Conservation (phyloP, 2,113 vertebrate genomes). For the Podilymbus podiceps region DNA sequence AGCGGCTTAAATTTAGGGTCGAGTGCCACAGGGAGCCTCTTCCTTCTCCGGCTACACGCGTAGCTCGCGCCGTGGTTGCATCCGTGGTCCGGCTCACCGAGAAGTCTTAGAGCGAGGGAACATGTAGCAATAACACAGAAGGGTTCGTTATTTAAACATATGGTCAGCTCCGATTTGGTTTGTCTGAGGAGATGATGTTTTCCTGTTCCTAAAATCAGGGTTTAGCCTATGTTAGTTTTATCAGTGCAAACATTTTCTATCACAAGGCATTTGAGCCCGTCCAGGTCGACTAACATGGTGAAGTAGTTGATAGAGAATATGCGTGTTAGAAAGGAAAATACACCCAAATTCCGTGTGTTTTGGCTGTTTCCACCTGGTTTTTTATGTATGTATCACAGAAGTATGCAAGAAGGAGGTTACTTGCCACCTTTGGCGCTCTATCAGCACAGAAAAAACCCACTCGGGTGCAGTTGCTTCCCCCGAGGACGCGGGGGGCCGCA, state of each 20-base stretch:
- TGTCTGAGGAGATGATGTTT: background rate
- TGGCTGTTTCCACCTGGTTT: background rate
- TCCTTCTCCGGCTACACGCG: background rate
- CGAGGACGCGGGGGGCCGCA: fast-evolving
- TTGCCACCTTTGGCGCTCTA: slow-evolving; percentile 35
- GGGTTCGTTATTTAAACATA: background rate
- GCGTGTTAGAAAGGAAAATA: background rate
- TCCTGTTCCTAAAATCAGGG: background rate
- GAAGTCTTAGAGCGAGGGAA: background rate
- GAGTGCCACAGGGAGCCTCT: background rate
- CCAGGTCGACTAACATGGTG: background rate
- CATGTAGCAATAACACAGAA: fast-evolving
- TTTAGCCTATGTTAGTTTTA: background rate
- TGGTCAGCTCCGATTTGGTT: background rate
- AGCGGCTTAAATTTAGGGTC: background rate
- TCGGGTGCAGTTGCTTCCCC: background rate
- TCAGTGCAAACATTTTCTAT: background rate
- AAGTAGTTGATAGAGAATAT: background rate
- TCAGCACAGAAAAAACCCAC: slow-evolving; percentile 21
- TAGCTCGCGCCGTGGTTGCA: fast-evolving
- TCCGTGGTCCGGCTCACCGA: background rate
- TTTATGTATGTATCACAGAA: background rate
- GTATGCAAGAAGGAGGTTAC: background rate
- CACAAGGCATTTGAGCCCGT: background rate
- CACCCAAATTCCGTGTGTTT: background rate